Base-by-base conservation (phyloP, 2,797 vertebrate genomes). In the Malacoraja senta region DNA sequence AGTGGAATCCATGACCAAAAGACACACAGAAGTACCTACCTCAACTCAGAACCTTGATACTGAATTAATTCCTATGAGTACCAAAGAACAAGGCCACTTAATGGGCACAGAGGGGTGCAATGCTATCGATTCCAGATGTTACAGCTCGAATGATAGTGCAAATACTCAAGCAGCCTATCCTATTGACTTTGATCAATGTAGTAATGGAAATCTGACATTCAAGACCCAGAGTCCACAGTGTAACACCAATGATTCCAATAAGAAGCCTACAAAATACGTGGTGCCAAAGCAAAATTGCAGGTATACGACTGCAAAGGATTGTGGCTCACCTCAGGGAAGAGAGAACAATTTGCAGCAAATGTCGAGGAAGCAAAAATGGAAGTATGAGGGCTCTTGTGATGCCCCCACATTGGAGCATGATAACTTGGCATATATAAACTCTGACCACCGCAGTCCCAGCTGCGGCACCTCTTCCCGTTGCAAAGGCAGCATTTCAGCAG, bases 231-330 rank as follows among this genome's bases (percentile, higher is more conserved):
- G 8, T 29, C 90, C 53, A 13, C 90, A 76, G 24, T 29, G 21
- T n/a, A 92, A 74, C 10, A 13, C 26, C 32, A 92, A 74, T 53
- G 90, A 76, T 44, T n/a, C 35, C n/a, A 72, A 53, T 72, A 92
- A 58, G 35, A 74, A 92, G 15, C 71, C 72, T 19, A n/a, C 90
- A 29, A 92, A 92, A 76, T 92, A 92, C 53, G 90, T 74, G 44
- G 1, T n/a, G 44, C 44, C 71, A n/a, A 92, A 92, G 19, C 90
- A 74, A 76, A 58, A 13, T 24, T 76, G 21, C 71, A 92, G 68
- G 15, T 74, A 35, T 88, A 88, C n/a, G 68, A 35, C n/a, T n/a
- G 71, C 71, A 72, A 88, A 35, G 12, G 35, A 92, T 76, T 29
- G 90, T 26, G 35, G 44, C 32, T 53, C 90, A 17, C 68, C 90